These are phyloP conservation scores for Rhinoptilus africanus DNA, from an alignment of 2,113 vertebrate species.

Conservation along the genomic window DNA sequence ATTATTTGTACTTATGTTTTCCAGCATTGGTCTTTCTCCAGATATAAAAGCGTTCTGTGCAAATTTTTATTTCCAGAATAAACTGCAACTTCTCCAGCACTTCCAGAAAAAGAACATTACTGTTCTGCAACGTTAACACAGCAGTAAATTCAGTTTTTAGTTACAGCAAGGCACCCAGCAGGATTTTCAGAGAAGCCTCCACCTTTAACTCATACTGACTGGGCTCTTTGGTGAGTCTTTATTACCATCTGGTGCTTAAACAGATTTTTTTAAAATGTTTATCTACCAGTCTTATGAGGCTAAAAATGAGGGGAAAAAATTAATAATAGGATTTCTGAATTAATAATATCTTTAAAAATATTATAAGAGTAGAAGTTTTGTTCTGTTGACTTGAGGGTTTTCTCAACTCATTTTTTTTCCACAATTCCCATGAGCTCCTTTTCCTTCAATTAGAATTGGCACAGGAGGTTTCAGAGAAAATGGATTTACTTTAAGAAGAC, in stretches of 20 bases:
- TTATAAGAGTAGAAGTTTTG: background rate
- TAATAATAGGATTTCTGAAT: background rate
- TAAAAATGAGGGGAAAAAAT: background rate
- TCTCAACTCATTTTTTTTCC: background rate
- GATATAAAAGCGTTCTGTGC: background rate
- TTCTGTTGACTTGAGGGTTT: background rate
- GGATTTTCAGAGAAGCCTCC: background rate
- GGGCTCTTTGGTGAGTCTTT: background rate
- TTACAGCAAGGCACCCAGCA: background rate
- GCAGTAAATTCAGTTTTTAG: background rate
- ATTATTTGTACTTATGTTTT: conserved; percentile 29
- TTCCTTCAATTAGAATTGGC: background rate
- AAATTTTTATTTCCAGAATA: background rate
- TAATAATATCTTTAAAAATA: background rate
- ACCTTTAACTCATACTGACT: background rate
- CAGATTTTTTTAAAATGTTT: background rate
- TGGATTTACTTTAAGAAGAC: background rate
- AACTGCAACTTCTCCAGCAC: background rate
- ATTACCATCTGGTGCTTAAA: background rate
- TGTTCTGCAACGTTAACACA: background rate
- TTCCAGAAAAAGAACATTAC: background rate
- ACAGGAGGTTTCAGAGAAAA: background rate
- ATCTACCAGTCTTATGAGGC: background rate
- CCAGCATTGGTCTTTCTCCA: background rate
- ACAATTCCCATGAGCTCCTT: background rate